Base-by-base conservation (phyloP, 2,888 invertebrate species). In the Choristoneura rosaceana region DNA sequence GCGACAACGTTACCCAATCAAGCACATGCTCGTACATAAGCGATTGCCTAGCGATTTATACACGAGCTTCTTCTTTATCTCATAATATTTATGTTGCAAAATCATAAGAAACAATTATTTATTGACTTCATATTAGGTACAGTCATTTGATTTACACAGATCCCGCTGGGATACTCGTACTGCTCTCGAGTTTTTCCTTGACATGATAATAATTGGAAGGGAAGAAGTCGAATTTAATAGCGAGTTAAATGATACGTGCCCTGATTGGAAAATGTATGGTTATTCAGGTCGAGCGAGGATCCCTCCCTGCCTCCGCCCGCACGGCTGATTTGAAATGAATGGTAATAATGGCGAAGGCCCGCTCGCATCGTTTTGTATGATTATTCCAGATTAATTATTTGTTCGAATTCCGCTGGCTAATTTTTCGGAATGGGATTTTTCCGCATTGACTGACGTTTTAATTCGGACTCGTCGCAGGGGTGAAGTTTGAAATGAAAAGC, bases 331-430 rank as follows among this genome's bases (percentile, higher is more conserved):
- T 93, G 90, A 93, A 94, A 93, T 93, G 94, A 94, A 93, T 94
- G 93, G 92, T 90, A 93, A 94, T 94, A 93, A 93, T 93, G 92
- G 87, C 89, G 86, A 87, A 89, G 91, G 91, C 91, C 92, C 91
- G 87, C 89, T 90, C 91, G 89, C 90, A 90, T 92, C 93, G 93
- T 94, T 93, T 93, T 90, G 93, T 93, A 93, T 94, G 93, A 94
- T 94, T 93, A 94, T 93, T 93, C 93, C 91, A 91, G 93, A 94
- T 93, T 94, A 93, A 93, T 94, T 94, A 93, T 94, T 94, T 93
- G 94, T 91, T 88, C 90, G 93, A 92, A 92, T 92, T 94, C 89
- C 82, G 90, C 86, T 90, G 91, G 92, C 90, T 91, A 93, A 94
- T 94, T 93, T 93, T 91, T 93, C 87, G 93, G 92, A 94, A 93